Evolutionary conservation across 2,888 invertebrate species (phyloP), one percentile per base, ranked within the genome.

Genomic region (Autographa pulchrina): DNA sequence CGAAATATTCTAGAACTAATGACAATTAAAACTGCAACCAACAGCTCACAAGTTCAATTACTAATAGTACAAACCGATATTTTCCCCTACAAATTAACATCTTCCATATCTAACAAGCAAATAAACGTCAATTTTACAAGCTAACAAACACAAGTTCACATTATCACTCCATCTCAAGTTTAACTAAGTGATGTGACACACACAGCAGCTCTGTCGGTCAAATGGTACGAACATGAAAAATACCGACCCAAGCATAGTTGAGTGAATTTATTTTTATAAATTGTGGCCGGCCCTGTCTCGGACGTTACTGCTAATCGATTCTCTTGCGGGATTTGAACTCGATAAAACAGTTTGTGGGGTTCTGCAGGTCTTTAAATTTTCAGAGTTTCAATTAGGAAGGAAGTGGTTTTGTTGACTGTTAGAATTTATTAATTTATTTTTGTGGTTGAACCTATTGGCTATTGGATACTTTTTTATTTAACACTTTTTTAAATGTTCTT

Each of bases 191-290:
- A 32, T 16, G 16, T 72, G 77, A 64, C 75, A 74, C 52, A 31
- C 68, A 20, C 70, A 72, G 77, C 35, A 7, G 72, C 64, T 68
- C 62, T 60, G 41, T 67, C 54, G 65, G 73, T 63, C 79, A 82
- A 88, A 83, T 88, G 83, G 81, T 74, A 86, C 86, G 88, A 75
- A 84, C 85, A 82, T 86, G 90, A 89, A 86, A 87, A 87, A 90
- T 87, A 76, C 73, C 67, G 62, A 76, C 70, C 81, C 67, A 25
- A 77, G 82, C 84, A 72, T 82, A 81, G 66, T 74, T 67, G 65
- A 76, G 70, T 68, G 82, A 76, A 80, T 86, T 86, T 84, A 88
- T 87, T 86, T 84, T 88, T 86, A 91, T 88, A 91, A 90, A 91
- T 91, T 80, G 79, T 85, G 58, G 78, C 62, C 61, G 62, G 72